Percentiles rank a stretch among this genome's conserved stretches.
These are phyloP conservation scores for Phymorhynchus buccinoides DNA, from an alignment of 1,140 invertebrate species.

Conservation along the genomic window DNA sequence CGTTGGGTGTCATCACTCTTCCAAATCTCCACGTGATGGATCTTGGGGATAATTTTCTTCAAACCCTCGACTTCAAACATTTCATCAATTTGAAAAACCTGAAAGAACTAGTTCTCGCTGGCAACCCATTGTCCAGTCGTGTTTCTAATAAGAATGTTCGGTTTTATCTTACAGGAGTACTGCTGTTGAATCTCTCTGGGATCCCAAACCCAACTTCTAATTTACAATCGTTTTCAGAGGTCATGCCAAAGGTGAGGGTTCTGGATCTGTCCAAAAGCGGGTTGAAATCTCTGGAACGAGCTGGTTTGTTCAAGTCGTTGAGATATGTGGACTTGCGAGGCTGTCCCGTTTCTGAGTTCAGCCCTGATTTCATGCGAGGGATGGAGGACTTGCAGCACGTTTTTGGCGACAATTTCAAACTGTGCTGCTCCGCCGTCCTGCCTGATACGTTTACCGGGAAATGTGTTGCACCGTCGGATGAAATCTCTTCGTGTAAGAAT, in stretches of 20 bases:
- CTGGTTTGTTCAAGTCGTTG: neutral
- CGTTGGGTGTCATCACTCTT: neutral
- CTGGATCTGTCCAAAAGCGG: neutral
- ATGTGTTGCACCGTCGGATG: constrained; percentile 34
- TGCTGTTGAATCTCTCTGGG: neutral
- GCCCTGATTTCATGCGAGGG: neutral
- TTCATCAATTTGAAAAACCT: constrained; percentile 29
- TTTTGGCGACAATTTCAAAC: constrained; percentile 39
- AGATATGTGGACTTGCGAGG: neutral
- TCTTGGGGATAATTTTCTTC: constrained; percentile 33
- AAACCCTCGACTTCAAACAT: neutral
- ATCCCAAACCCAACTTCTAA: neutral
- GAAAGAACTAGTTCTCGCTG: constrained; percentile 16
- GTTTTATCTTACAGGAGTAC: neutral
- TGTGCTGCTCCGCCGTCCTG: constrained; percentile 48
- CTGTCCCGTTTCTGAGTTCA: neutral
- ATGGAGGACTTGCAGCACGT: constrained; percentile 23
- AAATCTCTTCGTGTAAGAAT: constrained; percentile 54
- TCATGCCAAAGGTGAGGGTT: neutral
- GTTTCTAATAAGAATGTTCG: neutral
- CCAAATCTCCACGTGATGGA: constrained; percentile 4
- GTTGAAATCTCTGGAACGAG: neutral
- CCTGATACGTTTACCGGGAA: constrained; percentile 19
- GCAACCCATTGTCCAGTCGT: neutral
- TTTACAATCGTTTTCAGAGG: neutral